Evolutionary conservation across 2,113 vertebrate genomes (phyloP), one percentile per base, ranked within the genome.

Genomic region (Butorides virescens): DNA sequence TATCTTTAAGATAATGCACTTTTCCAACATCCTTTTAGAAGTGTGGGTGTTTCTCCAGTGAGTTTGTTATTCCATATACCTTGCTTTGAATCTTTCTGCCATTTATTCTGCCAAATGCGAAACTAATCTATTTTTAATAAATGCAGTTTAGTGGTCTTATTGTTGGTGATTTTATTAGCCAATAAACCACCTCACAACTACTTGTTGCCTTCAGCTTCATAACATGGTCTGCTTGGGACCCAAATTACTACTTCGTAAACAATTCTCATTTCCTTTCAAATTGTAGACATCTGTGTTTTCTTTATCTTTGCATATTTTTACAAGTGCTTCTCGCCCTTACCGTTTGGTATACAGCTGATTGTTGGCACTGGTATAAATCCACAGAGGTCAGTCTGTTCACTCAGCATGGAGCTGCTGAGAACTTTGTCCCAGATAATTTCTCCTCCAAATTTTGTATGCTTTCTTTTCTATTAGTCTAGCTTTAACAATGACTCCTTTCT

Each of bases 291-390:
- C 74, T 73, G n/a, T 44, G 32, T 55, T 23, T 42, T 86, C 71
- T 79, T 76, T 62, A 8, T 50, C 58, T 82, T 55, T 76, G 63
- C 22, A 4, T 78, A 11, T 59, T 89, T 85, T 91, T 23, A 44
- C 42, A 17, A 37, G 29, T 27, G 18, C 9, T 84, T 76, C 67
- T 74, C 42, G 16, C 25, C 25, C 15, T 72, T 46, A 6, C 14
- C 0, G 0, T 32, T 77, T 11, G 17, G 26, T 34, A 22, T 5
- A 2, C 4, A 6, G 27, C 59, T 61, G 53, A 50, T 53, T 49
- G 13, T 42, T 4, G 1, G 11, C 32, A 18, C 7, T 15, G 2
- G 0, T n/a, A 10, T 61, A 87, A 59, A 88, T 72, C 61, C 25
- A 52, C 0, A 1, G 36, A 56, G 27, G 47, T 68, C 13, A 7